A percentile compares a stretch with the other conserved stretches of the same genome.
phyloP scores from a whole-genome alignment of 2,113 vertebrate species.

The Halichoerus grypus region DNA sequence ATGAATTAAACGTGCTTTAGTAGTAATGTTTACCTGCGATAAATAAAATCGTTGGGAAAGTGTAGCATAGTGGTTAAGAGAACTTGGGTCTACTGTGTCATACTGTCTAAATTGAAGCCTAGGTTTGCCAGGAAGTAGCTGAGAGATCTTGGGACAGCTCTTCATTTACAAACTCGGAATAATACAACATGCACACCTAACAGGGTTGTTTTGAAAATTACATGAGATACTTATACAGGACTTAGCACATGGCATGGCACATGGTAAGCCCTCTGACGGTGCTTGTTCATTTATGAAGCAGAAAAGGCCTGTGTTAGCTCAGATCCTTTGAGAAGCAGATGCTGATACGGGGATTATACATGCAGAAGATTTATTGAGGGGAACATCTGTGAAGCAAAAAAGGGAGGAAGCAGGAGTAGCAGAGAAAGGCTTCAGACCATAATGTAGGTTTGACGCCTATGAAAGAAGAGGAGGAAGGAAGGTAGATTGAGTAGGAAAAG shows the following conservation, averaged over 20 bases:
- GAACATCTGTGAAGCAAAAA: neutral
- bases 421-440: neutral
- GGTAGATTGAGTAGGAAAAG: neutral
- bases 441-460: neutral
- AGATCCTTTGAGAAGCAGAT: neutral
- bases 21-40: constrained; percentile 44
- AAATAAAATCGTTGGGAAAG: neutral
- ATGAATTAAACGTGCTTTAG: constrained; percentile 1
- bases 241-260: neutral
- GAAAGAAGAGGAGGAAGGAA: neutral
- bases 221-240: neutral
- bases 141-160: neutral
- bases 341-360: neutral
- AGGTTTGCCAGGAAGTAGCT: neutral
- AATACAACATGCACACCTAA: neutral
- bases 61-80: neutral
- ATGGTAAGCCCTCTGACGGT: neutral
- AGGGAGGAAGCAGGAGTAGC: neutral
- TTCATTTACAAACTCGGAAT: neutral
- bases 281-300: neutral
- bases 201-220: neutral
- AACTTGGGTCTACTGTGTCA: neutral
- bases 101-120: neutral
- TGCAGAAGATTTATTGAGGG: neutral
- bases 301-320: neutral